phyloP scores from a whole-genome alignment of 2,797 vertebrate genomes.

The Poecile montanus region DNA sequence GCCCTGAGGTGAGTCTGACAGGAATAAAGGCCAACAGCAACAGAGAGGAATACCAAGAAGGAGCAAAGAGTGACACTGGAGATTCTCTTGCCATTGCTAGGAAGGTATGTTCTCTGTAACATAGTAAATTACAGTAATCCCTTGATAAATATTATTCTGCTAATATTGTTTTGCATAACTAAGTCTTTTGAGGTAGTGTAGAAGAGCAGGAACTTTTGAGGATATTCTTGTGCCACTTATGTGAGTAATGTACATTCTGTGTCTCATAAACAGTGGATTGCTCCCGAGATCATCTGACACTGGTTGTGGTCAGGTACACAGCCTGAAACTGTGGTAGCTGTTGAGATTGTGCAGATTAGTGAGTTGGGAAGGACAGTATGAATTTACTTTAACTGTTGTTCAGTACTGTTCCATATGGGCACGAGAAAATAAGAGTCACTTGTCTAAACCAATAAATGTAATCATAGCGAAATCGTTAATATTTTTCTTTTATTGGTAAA shows the following conservation, averaged over 20 bases:
- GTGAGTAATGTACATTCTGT: neutral
- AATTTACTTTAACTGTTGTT: neutral
- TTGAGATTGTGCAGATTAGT: neutral
- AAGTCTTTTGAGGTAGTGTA: neutral
- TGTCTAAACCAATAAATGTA: neutral
- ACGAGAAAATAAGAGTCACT: neutral
- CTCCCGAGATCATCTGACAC: neutral
- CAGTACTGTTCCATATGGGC: neutral
- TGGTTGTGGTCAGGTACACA: neutral
- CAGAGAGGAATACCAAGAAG: neutral
- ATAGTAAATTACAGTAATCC: neutral
- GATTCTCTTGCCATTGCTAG: neutral
- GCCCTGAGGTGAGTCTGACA: neutral
- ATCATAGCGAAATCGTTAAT: accelerated
- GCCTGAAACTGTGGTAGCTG: neutral
- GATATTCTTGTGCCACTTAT: neutral
- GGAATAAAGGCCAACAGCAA: neutral
- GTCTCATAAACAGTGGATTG: neutral
- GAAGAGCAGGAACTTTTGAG: neutral
- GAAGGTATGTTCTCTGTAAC: constrained; percentile 67
- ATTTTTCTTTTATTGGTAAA: neutral
- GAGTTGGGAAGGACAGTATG: neutral
- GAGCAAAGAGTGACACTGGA: neutral
- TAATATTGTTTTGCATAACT: neutral
- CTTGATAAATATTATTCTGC: neutral